Base-by-base conservation (phyloP, 2,888 invertebrate genomes). In the Sarcophaga subvicina region DNA sequence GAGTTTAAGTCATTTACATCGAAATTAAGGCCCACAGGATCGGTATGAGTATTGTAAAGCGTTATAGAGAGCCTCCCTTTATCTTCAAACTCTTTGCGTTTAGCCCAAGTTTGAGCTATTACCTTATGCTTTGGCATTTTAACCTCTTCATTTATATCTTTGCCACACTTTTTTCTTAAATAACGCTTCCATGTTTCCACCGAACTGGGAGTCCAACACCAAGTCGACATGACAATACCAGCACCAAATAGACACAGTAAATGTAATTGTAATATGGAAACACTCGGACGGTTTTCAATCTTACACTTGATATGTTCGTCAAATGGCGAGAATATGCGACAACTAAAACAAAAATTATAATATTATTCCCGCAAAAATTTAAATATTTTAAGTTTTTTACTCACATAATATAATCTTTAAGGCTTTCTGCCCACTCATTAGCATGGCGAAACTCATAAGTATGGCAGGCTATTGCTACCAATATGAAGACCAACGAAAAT, bases 121-220 rank as follows among this genome's bases (percentile, higher is more conserved):
- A 98, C 95, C 94, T 97, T 97, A 93, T 98, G 98, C 91, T 98
- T 98, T 90, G 96, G 96, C 89, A 95, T 95, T 91, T 96, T 96
- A 84, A 97, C 95, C 0, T 96, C 96, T 89, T 95, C 95, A 83
- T 95, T 95, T 1, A 94, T 92, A 91, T 96, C 95, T 88, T 96
- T 96, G 20, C 96, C 96, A 91, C 96, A 96, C 91, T 96, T 96
- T 93, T 96, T 96, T 91, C 96, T 95, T 82, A 98, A 94, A 93
- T 97, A 98, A 81, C 98, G 95, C 86, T 96, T 95, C 99, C 99
- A 99, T 17, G 97, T 96, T 89, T 96, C 96, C 8, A 97, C 93
- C 6, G 98, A 97, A 62, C 97, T 96, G 27, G 95, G 95, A 10
- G 97, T 98, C 98, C 98, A 99, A 49, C 98, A 97, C 98, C 98